Conservation (phyloP, 2,113 vertebrate genomes). For the Butastur rufipennis region DNA sequence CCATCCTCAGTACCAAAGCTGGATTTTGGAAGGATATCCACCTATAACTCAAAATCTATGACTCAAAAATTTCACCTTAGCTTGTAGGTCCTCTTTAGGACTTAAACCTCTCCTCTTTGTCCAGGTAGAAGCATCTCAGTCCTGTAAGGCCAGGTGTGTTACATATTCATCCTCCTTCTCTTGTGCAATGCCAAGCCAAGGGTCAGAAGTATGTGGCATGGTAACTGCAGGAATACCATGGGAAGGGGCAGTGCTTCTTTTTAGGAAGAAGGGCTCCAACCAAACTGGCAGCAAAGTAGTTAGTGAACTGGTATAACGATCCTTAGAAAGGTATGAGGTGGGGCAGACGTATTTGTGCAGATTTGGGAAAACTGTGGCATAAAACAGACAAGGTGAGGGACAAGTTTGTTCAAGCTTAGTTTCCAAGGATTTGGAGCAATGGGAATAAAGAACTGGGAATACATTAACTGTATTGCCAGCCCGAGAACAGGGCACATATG, state of each 20-base stretch:
- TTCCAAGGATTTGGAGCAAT: neutral
- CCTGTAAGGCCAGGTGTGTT: neutral
- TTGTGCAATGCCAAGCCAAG: neutral
- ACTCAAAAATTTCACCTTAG: neutral
- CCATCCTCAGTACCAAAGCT: neutral
- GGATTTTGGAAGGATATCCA: neutral
- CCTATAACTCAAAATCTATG: neutral
- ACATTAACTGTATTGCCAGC: neutral
- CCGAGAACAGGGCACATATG: neutral
- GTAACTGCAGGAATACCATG: rapidly evolving
- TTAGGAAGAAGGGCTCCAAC: neutral
- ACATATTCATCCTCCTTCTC: neutral
- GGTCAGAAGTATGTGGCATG: neutral
- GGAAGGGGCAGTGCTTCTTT: neutral
- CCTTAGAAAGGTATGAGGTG: neutral
- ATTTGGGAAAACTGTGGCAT: neutral
- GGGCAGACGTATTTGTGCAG: neutral
- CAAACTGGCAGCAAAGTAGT: neutral
- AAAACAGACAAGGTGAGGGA: neutral
- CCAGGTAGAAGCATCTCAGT: neutral
- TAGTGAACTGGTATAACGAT: neutral
- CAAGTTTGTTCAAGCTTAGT: neutral
- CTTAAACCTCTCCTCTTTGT: neutral
- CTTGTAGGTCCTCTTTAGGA: neutral
- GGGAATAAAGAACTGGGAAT: neutral